Percentiles rank a stretch among this genome's conserved stretches.
phyloP scores from a whole-genome alignment of 2,888 invertebrate genomes.

The Nesidiocoris tenuis region DNA sequence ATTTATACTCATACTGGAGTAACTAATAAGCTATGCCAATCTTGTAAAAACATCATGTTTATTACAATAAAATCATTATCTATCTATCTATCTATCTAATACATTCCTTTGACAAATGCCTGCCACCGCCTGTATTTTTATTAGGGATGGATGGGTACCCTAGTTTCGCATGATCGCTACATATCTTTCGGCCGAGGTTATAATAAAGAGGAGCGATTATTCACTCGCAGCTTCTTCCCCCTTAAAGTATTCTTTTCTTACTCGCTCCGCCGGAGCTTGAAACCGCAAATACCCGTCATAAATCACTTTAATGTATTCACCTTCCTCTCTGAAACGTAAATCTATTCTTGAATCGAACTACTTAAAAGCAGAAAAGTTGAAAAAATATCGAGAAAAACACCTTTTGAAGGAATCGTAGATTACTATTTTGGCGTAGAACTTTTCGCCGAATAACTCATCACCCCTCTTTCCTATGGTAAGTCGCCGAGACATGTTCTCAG shows the following conservation, averaged over 20 bases:
- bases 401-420: background rate
- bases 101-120: background rate
- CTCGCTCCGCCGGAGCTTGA: background rate
- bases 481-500: background rate
- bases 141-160: background rate
- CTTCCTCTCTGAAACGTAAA: background rate
- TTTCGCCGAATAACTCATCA: background rate
- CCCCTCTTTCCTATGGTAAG: background rate
- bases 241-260: background rate
- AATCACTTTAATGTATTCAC: background rate
- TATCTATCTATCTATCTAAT: background rate
- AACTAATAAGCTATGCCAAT: too few relatives aligned
- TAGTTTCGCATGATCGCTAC: background rate
- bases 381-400: background rate
- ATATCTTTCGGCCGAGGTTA: background rate
- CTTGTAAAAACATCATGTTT: too few relatives aligned
- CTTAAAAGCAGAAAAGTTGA: background rate
- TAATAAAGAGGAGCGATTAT: background rate
- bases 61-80: too few relatives aligned
- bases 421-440: too few relatives aligned
- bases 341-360: background rate
- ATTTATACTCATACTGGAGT: too few relatives aligned
- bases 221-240: background rate
- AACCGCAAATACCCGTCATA: background rate
- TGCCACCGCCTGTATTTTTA: background rate